Conservation (phyloP, 53 echinoderm and acorn worm genomes). For the Echinometra lucunter region DNA sequence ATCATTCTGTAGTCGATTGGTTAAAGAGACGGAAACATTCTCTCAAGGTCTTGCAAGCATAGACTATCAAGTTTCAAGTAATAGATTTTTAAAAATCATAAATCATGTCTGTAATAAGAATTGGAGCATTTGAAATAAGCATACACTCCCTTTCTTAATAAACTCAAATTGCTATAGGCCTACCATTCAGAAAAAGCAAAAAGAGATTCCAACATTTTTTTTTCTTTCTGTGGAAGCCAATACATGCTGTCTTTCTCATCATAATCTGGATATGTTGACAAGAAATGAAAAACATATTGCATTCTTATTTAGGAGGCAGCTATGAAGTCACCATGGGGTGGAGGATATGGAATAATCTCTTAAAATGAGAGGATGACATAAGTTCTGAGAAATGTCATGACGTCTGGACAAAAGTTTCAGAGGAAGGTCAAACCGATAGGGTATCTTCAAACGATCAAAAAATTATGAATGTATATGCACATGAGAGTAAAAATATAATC, state of each 20-base stretch:
- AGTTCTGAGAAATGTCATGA: constrained; percentile 15
- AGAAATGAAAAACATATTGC: background rate
- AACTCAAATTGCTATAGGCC: background rate
- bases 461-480: constrained; percentile 33
- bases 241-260: background rate
- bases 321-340: background rate
- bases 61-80: background rate
- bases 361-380: constrained; percentile 21
- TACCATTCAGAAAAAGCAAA: background rate
- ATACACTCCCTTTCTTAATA: background rate
- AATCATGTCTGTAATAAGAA: background rate
- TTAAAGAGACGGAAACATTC: background rate
- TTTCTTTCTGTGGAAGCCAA: background rate
- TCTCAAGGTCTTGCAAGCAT: background rate
- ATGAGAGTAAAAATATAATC: constrained; percentile 37
- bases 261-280: background rate
- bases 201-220: no score
- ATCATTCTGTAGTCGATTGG: no score
- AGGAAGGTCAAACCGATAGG: background rate
- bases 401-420: background rate
- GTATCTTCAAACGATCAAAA: background rate
- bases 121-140: background rate
- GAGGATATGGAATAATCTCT: constrained; percentile 9
- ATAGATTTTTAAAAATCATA: background rate
- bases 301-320: background rate